These are phyloP conservation scores for Neria commutata DNA, from an alignment of 2,888 invertebrate species.

Conservation along the genomic window DNA sequence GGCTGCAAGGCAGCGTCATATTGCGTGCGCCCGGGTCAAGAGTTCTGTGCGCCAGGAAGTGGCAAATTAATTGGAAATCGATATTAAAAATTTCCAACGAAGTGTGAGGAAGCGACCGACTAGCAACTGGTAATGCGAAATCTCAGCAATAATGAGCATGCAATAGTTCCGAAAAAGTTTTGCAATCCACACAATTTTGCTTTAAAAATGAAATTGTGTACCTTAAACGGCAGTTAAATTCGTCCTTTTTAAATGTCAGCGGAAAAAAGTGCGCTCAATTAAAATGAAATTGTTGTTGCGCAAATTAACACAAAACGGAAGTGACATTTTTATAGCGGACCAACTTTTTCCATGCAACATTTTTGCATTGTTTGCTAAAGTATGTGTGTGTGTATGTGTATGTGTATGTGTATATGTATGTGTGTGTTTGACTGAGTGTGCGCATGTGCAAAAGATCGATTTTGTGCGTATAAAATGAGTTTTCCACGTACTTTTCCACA, in stretches of 20 bases:
- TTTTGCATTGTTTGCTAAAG: neutral
- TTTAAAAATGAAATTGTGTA: too few relatives aligned
- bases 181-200: too few relatives aligned
- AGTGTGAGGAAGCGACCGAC: too few relatives aligned
- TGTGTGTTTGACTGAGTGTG: neutral
- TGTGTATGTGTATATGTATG: neutral
- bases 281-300: too few relatives aligned
- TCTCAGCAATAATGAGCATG: too few relatives aligned
- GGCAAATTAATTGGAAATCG: constrained; percentile 51
- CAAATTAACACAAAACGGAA: constrained; percentile 30
- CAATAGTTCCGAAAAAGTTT: too few relatives aligned
- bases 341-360: neutral
- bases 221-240: too few relatives aligned
- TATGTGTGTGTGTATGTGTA: constrained; percentile 6
- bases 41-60: constrained; percentile 16
- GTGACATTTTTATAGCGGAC: constrained; percentile 31
- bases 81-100: too few relatives aligned
- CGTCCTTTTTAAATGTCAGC: too few relatives aligned
- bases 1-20: neutral
- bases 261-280: too few relatives aligned
- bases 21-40: constrained; percentile 1
- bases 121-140: too few relatives aligned
- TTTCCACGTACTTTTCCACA: neutral
- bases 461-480: neutral
- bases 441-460: neutral